These are phyloP conservation scores for Drosophila asahinai DNA, from an alignment of 1,140 invertebrate species.

Conservation along the genomic window DNA sequence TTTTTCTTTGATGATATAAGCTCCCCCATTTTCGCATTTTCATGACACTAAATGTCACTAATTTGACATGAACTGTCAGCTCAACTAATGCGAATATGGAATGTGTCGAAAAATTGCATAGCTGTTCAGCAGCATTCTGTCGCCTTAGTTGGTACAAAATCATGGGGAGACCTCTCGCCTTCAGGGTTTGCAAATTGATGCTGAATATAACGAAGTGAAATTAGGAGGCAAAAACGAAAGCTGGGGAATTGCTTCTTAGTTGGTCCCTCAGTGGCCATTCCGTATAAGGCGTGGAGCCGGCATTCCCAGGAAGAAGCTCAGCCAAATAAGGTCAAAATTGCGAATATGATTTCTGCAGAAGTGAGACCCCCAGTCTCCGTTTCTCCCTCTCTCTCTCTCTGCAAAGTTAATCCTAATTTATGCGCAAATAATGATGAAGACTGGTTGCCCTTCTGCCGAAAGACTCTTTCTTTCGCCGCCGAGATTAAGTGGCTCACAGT, in stretches of 20 bases:
- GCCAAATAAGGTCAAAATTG: slow-evolving; percentile 81
- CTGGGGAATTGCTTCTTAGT: slow-evolving; percentile 41
- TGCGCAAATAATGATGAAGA: slow-evolving; percentile 81
- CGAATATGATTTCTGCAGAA: slow-evolving; percentile 71
- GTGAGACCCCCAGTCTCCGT: slow-evolving; percentile 17
- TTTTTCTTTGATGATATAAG: slow-evolving; percentile 16
- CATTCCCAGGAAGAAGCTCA: slow-evolving; percentile 34
- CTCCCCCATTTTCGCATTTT: slow-evolving; percentile 58
- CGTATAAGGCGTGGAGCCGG: slow-evolving; percentile 44
- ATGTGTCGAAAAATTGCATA: slow-evolving; percentile 50
- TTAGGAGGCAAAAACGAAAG: slow-evolving; percentile 6
- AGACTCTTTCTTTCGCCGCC: slow-evolving; percentile 45
- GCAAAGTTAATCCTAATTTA: slow-evolving; percentile 77
- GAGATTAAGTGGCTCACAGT: slow-evolving; percentile 77
- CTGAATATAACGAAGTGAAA: slow-evolving; percentile 51
- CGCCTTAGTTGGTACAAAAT: slow-evolving; percentile 51
- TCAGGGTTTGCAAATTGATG: slow-evolving; percentile 14
- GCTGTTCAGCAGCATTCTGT: slow-evolving; percentile 48
- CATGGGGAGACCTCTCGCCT: slow-evolving; percentile 6
- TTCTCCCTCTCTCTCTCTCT: neutral
- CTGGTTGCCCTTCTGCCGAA: slow-evolving; percentile 35
- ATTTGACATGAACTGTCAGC: slow-evolving; percentile 77
- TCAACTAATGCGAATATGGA: slow-evolving; percentile 61
- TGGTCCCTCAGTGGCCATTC: slow-evolving; percentile 59
- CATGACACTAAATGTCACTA: slow-evolving; percentile 75